Conservation (phyloP, 2,113 vertebrate genomes). For the Herpailurus yagouaroundi region DNA sequence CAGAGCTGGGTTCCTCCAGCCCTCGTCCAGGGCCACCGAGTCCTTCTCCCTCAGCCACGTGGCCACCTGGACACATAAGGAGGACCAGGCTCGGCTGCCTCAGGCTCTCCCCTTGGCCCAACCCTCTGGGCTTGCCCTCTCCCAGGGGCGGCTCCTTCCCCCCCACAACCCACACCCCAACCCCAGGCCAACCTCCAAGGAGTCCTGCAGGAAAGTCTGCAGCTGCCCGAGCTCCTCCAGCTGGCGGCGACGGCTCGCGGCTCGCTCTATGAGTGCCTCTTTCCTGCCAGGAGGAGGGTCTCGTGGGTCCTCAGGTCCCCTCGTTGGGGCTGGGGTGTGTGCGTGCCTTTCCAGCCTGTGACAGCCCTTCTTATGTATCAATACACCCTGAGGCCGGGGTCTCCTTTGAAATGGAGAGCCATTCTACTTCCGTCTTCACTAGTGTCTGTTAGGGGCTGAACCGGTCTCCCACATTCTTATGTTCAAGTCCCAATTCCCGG, state of each 20-base stretch:
- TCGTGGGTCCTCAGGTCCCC: neutral
- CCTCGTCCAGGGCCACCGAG: constrained; percentile 89
- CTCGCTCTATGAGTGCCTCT: constrained; percentile 86
- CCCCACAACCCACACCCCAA: rapidly evolving
- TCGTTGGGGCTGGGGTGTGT: neutral
- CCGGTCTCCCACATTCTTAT: neutral
- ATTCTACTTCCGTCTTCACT: neutral
- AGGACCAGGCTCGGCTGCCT: neutral
- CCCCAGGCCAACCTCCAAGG: constrained; percentile 88
- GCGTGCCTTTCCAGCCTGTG: neutral
- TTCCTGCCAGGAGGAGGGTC: constrained; percentile 82
- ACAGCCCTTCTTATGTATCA: neutral
- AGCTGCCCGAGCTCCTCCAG: constrained; percentile 89
- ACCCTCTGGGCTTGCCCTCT: neutral
- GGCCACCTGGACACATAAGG: constrained; percentile 83
- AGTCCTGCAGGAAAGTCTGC: constrained; percentile 89
- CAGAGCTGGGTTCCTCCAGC: constrained; percentile 89
- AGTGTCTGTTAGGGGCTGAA: neutral
- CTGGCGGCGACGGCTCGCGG: constrained; percentile 78
- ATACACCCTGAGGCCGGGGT: neutral
- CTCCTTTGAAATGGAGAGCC: neutral
- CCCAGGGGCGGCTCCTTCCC: neutral
- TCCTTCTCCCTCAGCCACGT: constrained; percentile 93
- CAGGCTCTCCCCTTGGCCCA: neutral
- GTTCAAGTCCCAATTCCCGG: neutral